Base-by-base conservation (phyloP, 2,797 vertebrate genomes). In the Selene dorsalis region DNA sequence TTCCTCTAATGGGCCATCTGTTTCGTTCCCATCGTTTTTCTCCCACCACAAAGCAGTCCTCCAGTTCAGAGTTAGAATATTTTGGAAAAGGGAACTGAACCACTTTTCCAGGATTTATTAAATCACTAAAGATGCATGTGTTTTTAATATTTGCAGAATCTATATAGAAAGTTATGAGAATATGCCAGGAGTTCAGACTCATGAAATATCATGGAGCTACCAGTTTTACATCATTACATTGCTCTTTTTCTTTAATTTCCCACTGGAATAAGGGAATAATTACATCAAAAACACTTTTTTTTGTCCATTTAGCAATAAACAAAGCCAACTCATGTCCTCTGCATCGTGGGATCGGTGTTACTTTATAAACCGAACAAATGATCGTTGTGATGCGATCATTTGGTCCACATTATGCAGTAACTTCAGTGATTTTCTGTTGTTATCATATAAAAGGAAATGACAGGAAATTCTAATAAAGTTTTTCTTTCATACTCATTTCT, bases 1-100 rank as follows among this genome's bases (percentile, higher is more conserved):
- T 84, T 85, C 70, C 85, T 80, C 75, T 90, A 92, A 91, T 91
- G 84, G 87, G 45, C 91, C 91, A 92, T 93, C 93, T 94, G 93
- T 84, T 84, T 77, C 58, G 63, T 70, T 64, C 67, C 52, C 65
- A 17, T 80, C 17, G 24, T 69, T 80, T 70, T 62, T 73, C 68
- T 70, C 41, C 24, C 0, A 0, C 63, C 57, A 66, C 59, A 47
- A 3, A 41, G 66, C 60, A 35, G 55, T 64, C 22, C 58, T 75
- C 13, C 32, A 50, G 35, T 67, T 69, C 45, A 17, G 6, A 1
- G 38, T 47, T n/a, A 3, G 62, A 6, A 45, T 30, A 60, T 64
- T 14, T 66, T 6, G 69, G 32, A 59, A 48, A 18, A 43, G 30
- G 56, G 16, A 69, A 74, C 50, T 39, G 11, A 0, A 4, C 5